Base-by-base conservation (phyloP, 2,888 invertebrate species). In the Archips crataeganus region DNA sequence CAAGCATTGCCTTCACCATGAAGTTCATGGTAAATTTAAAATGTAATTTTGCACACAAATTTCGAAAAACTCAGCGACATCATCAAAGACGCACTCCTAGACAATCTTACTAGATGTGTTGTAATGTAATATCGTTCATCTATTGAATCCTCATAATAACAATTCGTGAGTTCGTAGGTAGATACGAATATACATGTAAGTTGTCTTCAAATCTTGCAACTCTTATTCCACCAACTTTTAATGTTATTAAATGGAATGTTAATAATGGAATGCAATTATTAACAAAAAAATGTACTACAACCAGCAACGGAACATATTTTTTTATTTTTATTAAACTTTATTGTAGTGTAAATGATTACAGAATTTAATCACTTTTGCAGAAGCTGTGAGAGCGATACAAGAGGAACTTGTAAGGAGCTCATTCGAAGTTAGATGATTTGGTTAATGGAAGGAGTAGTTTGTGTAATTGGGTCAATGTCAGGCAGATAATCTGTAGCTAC, bases 341-440 rank as follows among this genome's bases (percentile, higher is more conserved):
- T 49, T 13, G n/a, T n/a, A 49, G n/a, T 49, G 10, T 23, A 54
- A 10, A 10, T 9, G 8, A n/a, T 8, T 54, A 23, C 54, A 54
- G 54, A 23, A 9, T 54, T 8, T n/a, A 5, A 23, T 23, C 2
- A 9, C 23, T 6, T n/a, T 23, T 57, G 13, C n/a, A 32, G 23
- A 1, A 54, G 23, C 15, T 23, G 23, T 9, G 2, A 15, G 51
- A 54, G 2, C 8, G 51, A 54, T 54, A 6, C 51, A 8, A 49
- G 4, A 9, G 42, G 11, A 57, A 57, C 32, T 57, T 32, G 57
- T 32, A 4, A 32, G 1, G 11, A 57, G 23, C 57, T 32, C 23
- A 32, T 57, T 57, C 57, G 32, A 57, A 57, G 32, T 57, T 57
- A 23, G 23, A 54, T 54, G 15, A 54, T 23, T 57, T 57, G 32